Conservation (phyloP, 2,888 invertebrate species). For the Oligia fasciuncula region DNA sequence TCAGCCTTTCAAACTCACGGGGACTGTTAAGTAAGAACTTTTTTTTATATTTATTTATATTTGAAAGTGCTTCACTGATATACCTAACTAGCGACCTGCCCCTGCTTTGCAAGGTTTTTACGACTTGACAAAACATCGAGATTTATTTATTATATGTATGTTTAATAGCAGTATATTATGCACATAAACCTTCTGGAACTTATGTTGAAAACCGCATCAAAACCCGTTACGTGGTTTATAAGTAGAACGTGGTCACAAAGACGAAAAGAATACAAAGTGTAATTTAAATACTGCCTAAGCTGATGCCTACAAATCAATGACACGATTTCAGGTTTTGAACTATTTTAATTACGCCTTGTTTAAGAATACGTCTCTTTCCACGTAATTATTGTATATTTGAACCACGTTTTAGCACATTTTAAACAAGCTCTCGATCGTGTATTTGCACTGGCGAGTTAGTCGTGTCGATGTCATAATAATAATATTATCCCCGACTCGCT, state of each 20-base stretch:
- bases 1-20: slow-evolving; percentile 93
- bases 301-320: too few species aligned
- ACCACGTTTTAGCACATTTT: neutral
- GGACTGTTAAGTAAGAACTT: slow-evolving; percentile 90
- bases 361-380: neutral
- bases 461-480: neutral
- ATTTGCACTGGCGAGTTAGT: neutral
- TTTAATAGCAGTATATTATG: too few species aligned
- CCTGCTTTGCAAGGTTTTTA: neutral
- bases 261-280: neutral
- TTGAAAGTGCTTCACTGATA: neutral
- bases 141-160: neutral
- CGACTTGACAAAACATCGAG: neutral
- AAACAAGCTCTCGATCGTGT: neutral
- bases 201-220: too few species aligned
- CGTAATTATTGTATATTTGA: neutral
- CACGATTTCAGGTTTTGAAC: neutral
- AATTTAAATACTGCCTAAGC: neutral
- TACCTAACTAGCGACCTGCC: neutral
- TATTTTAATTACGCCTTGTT: neutral
- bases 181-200: neutral
- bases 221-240: neutral
- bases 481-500: neutral
- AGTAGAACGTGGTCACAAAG: neutral
- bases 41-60: slow-evolving; percentile 16